Evolutionary conservation across 2,888 invertebrate genomes (phyloP).

Genomic region (Platycnemis pennipes): DNA sequence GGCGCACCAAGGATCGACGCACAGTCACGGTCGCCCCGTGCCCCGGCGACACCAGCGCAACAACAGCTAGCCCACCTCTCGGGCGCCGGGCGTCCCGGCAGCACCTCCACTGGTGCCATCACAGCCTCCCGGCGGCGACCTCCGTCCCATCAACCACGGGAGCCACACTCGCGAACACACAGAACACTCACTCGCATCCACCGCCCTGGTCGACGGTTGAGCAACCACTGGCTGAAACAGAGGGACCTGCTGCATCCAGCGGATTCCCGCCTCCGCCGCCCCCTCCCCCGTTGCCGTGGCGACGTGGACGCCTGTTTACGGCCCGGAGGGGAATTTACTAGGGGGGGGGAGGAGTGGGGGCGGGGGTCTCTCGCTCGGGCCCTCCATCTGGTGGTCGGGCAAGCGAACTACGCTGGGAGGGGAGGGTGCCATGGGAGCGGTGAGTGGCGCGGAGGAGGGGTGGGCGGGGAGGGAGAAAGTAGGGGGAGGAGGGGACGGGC

Average conservation of each 20-base stretch:
- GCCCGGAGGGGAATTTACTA: background rate
- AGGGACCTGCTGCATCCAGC: background rate
- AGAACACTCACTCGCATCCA: background rate
- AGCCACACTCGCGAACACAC: background rate
- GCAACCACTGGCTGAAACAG: constrained; percentile 13
- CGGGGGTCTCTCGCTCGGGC: background rate
- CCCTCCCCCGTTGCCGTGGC: background rate
- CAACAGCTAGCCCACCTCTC: no score
- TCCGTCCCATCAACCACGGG: background rate
- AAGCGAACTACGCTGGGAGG: background rate
- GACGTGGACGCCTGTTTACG: constrained; percentile 20
- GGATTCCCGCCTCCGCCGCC: constrained; percentile 14
- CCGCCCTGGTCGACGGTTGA: background rate
- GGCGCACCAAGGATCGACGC: background rate
- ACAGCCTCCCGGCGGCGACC: background rate
- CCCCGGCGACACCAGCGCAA: background rate
- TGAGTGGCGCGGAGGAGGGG: background rate
- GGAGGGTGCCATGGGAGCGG: background rate
- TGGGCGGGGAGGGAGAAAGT: background rate
- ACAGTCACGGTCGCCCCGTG: background rate
- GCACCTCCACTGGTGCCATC: no score
- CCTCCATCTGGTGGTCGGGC: background rate
- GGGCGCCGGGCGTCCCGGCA: background rate
- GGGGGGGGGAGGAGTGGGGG: background rate
- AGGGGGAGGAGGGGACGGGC: background rate